Evolutionary conservation across 2,113 vertebrate genomes (phyloP).

Genomic region (Lepus europaeus): DNA sequence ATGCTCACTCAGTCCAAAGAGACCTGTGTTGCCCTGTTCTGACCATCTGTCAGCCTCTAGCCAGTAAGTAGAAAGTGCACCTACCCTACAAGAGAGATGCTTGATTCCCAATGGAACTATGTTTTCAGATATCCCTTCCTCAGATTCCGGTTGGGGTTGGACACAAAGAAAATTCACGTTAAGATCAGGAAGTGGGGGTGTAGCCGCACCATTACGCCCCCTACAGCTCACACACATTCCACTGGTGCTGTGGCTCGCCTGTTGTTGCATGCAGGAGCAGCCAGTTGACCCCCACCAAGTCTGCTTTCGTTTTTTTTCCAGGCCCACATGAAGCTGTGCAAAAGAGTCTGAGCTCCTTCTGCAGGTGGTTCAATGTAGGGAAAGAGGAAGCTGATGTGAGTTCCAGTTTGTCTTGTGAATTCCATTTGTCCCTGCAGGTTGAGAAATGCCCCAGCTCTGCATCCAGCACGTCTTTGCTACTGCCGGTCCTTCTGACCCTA

Average conservation of each 20-base stretch:
- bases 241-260: neutral
- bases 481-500: neutral
- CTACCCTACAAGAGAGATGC: neutral
- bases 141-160: neutral
- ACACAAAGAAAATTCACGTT: neutral
- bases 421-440: neutral
- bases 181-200: no score
- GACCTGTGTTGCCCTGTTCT: neutral
- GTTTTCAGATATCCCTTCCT: neutral
- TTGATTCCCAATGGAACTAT: neutral
- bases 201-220: neutral
- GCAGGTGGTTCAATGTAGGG: neutral
- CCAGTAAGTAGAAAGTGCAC: neutral
- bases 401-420: neutral
- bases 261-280: neutral
- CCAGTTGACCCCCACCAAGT: neutral
- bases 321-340: neutral
- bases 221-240: neutral
- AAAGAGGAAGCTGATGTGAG: neutral
- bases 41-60: neutral
- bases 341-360: neutral
- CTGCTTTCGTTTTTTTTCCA: neutral
- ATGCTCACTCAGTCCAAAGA: neutral
- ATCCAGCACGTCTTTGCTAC: neutral
- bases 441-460: neutral